Conservation (phyloP, 1,140 invertebrate genomes). For the Coenobita brevimanus region DNA sequence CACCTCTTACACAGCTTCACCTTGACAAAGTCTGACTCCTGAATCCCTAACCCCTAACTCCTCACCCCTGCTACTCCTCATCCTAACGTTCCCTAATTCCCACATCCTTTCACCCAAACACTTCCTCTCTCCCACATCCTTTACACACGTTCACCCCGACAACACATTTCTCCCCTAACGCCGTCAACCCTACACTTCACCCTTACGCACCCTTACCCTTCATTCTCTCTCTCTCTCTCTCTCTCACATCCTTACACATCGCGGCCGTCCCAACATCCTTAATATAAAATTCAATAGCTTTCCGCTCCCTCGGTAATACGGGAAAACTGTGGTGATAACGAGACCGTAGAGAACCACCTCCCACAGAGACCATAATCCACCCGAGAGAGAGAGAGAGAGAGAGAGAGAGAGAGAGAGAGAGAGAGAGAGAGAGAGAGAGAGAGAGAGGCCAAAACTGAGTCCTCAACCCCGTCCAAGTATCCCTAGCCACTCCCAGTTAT, state of each 20-base stretch:
- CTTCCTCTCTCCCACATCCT: too few relatives aligned
- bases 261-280: conserved; percentile 39
- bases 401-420: not conserved
- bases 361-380: conserved; percentile 51
- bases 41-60: too few relatives aligned
- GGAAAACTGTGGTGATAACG: conserved; percentile 47
- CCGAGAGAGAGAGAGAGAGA: conserved; percentile 11
- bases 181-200: not conserved
- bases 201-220: conserved; percentile 23
- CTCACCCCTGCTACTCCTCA: too few relatives aligned
- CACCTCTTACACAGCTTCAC: too few relatives aligned
- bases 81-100: too few relatives aligned
- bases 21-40: too few relatives aligned
- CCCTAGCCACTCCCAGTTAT: too few relatives aligned
- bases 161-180: too few relatives aligned
- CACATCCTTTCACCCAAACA: too few relatives aligned
- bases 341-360: conserved; percentile 16
- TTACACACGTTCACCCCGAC: too few relatives aligned
- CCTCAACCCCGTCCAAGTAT: too few relatives aligned
- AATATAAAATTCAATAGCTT: conserved; percentile 62
- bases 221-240: conserved; percentile 30
- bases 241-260: conserved; percentile 42
- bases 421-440: not conserved
- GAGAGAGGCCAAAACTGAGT: not conserved
- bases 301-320: conserved; percentile 31